Base-by-base conservation (phyloP, 2,888 invertebrate genomes). In the Argynnis bischoffii region DNA sequence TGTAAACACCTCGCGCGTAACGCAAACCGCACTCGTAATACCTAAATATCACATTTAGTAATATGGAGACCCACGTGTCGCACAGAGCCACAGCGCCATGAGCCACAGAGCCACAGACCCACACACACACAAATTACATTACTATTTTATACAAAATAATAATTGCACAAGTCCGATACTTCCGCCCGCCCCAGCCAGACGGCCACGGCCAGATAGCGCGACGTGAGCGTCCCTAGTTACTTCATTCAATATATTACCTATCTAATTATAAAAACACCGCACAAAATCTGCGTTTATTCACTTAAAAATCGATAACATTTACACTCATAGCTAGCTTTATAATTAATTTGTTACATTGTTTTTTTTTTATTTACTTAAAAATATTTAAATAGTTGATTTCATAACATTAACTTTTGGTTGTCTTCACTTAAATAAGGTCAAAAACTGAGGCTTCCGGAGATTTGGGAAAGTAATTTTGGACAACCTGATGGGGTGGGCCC, bases 21-120 rank as follows among this genome's bases (percentile, higher is more conserved):
- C 82, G 81, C 88, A 84, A 88, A 87, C 91, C 90, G 90, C 91
- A 87, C 84, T 87, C 86, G 87, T 92, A 92, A 89, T 88, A 90
- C 87, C 93, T 93, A 93, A 91, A 92, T 93, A 93, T 93, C 93
- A 93, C 93, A 93, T 93, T 93, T 89, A 92, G 90, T 92, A 93
- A 90, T 89, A 93, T 92, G 90, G 92, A 92, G 92, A 91, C 90
- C 91, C 91, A 90, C 91, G 90, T 91, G 67, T 41, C 35, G 60
- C 60, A 47, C 48, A 26, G 60, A 51, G 26, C 50, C 60, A 18
- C 51, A 13, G 51, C 18, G 35, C 60, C 55, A 31, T 15, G 26
- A 26, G 61, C 61, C 61, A 51, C 57, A 41, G 31, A 35, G 50
- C 60, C 60, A 8, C 61, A 90, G 61, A 60, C 31, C 47, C 60